Conservation (phyloP, 1,140 invertebrate genomes). For the Musca vetustissima region DNA sequence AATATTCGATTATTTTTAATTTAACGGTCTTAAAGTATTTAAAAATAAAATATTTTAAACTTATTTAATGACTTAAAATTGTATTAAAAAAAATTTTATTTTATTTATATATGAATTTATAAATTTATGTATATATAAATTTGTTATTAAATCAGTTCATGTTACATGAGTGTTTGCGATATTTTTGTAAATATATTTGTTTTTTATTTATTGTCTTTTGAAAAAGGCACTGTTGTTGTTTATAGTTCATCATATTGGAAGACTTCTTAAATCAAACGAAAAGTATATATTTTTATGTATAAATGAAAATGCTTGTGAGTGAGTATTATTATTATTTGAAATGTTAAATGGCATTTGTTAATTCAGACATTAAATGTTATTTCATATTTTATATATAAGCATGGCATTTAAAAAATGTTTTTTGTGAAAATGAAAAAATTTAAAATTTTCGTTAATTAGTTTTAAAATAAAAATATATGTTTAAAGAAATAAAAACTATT, state of each 20-base stretch:
- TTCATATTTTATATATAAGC: not conserved
- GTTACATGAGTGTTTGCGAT: not conserved
- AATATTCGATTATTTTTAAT: too few species aligned
- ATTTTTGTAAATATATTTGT: too few species aligned
- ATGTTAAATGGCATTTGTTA: too few species aligned
- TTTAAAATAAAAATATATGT: too few species aligned
- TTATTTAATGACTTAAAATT: constrained; percentile 15
- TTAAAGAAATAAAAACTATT: too few species aligned
- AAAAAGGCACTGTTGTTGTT: constrained; percentile 4
- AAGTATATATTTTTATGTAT: too few species aligned
- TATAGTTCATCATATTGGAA: constrained; percentile 7
- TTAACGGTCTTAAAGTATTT: too few species aligned
- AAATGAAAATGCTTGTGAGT: too few species aligned
- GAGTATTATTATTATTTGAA: too few species aligned
- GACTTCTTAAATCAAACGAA: not conserved
- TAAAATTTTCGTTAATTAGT: too few species aligned
- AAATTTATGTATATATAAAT: not conserved
- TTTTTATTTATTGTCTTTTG: too few species aligned
- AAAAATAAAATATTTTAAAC: not conserved
- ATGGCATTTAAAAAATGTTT: constrained; percentile 1
- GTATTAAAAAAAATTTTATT: not conserved
- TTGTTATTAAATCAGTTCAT: constrained; percentile 1
- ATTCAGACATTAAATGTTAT: too few species aligned
- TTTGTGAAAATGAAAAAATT: constrained; percentile 1
- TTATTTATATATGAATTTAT: not conserved